phyloP scores from a whole-genome alignment of 2,113 vertebrate species.

The Phoenicopterus ruber region DNA sequence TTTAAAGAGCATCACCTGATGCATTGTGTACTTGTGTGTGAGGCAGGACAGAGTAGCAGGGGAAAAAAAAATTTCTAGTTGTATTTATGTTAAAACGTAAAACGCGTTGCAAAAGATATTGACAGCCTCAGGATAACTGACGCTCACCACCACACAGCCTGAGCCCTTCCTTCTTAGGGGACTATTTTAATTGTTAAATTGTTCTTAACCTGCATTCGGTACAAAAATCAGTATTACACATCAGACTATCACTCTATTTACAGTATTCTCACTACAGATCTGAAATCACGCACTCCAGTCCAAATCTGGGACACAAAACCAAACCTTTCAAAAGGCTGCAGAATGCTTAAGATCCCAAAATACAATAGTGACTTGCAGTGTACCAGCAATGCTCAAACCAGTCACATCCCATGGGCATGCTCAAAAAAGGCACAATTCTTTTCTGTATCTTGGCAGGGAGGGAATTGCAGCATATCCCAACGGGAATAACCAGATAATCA shows the following conservation, averaged over 20 bases:
- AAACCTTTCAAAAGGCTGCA: not conserved
- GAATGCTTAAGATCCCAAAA: not conserved
- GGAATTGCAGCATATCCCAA: not conserved
- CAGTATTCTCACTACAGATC: not conserved
- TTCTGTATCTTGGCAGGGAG: not conserved
- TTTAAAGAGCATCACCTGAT: not conserved
- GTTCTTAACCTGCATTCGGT: not conserved
- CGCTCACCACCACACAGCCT: not conserved
- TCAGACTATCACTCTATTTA: not conserved
- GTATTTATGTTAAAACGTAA: not conserved
- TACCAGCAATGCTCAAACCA: not conserved
- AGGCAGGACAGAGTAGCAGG: not conserved
- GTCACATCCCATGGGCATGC: accelerated
- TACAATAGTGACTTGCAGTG: not conserved
- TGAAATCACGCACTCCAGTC: not conserved
- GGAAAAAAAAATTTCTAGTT: not conserved
- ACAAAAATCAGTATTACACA: not conserved
- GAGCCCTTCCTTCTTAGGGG: not conserved
- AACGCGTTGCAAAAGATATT: not conserved
- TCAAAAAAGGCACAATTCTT: no score
- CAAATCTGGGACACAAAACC: not conserved
- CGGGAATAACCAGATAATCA: not conserved
- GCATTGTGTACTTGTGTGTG: not conserved
- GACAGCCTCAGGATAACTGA: not conserved
- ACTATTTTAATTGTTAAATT: not conserved